Evolutionary conservation across 2,113 vertebrate species (phyloP), one percentile per base, ranked within the genome.

Genomic region (Piprites chloris): DNA sequence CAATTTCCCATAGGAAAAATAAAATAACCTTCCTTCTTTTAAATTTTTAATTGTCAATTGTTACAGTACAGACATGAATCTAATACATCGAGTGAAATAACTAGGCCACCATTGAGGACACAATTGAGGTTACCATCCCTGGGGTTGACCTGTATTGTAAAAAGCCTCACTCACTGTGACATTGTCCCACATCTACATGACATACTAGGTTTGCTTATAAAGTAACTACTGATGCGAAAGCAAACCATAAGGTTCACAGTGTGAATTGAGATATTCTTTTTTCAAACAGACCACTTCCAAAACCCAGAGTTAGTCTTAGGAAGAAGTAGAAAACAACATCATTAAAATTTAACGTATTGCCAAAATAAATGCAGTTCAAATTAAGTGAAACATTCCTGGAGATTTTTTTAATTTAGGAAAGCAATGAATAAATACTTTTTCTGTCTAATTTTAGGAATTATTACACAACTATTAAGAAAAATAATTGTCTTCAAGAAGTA

Each of bases 121-220:
- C 49, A 73, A 87, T 68, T 73, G 80, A 95, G 90, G 86, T 94
- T 93, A 89, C 37, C 42, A 61, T 87, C 65, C 62, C 69, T 49
- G n/a, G 53, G 53, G 44, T 65, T 95, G 79, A 90, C 87, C 87
- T 93, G 47, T 72, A 82, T 39, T 86, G 47, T 65, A 63, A 81
- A 94, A 94, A 80, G 35, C 30, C 49, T 89, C 41, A 52, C n/a
- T 69, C 19, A 42, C 24, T 55, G 39, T 85, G 66, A 84, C 74
- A 80, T 71, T 89, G 89, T 84, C 81, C 73, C 89, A 92, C 37
- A 93, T 92, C 32, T 73, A 68, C 47, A 67, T 66, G 66, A 84
- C 37, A 63, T 27, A 76, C 2, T 26, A 14, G 28, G 10, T 61
- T 87, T 91, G 20, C 44, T 85, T 73, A 56, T 56, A 85, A 93